Base-by-base conservation (phyloP, 2,113 vertebrate species). In the Lonchura striata region DNA sequence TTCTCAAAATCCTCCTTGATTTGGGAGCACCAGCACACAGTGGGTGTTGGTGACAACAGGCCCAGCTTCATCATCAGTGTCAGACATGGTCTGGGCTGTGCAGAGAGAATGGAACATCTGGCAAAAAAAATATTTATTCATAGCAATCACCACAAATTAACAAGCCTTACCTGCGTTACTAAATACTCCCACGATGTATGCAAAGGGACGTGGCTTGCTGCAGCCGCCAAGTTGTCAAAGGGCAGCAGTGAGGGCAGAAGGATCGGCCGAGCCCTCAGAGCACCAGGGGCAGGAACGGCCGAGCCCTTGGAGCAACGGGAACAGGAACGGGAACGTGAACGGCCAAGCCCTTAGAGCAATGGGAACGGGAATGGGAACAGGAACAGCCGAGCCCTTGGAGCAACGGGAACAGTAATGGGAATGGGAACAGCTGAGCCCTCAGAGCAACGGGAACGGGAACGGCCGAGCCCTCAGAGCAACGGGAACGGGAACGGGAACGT, bases 141-240 rank as follows among this genome's bases (percentile, higher is more conserved):
- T 7, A 15, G 3, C 31, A 27, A 44, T 14, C 4, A 0, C 15
- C 12, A 39, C 47, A 37, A 37, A 31, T 39, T 31, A 24, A 3
- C 7, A 7, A 61, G 9, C 12, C 27, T 39, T 24, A 13, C 11
- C 15, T 5, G 19, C 5, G 2, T 31, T 31, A 4, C 17, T 10
- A 7, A 25, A 15, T 22, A 17, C 22, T 41, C 6, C 28, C 22
- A 3, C 0, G 1, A 21, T 10, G 9, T 13, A 25, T 11, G 42
- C 11, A 21, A 56, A 9, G 11, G 3, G 10, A 15, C 7, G 4
- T 15, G 9, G 21, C 5, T 31, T 1, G n/a, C 44, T 11, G 15
- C 27, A 16, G 27, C 56, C 27, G 44, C 56, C 72, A 49, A 49
- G 21, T 59, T 24, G 44, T n/a, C 3, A 16, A 5, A 18, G 44